Percentiles rank a stretch among this genome's conserved stretches.
Evolutionary conservation across 1,140 invertebrate species (phyloP).

Genomic region (Telenomus remus): DNA sequence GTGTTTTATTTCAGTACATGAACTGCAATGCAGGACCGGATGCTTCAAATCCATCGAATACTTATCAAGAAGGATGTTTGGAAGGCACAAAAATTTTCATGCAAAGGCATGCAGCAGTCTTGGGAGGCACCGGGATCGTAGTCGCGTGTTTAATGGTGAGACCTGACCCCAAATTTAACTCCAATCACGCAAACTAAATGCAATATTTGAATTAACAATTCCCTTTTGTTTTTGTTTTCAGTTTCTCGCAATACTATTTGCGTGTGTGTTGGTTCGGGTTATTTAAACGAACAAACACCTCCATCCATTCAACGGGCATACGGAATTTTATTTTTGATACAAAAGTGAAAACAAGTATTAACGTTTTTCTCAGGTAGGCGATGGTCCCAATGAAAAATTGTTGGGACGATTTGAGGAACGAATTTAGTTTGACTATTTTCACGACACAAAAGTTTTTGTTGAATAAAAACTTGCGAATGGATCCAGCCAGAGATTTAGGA

Average conservation of each 20-base stretch:
- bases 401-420: no score
- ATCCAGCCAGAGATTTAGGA: no score
- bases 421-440: no score
- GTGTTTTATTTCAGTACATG: slow-evolving; percentile 75
- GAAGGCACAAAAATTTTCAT: slow-evolving; percentile 82
- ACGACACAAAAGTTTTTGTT: no score
- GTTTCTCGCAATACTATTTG: slow-evolving; percentile 84
- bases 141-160: slow-evolving; percentile 88
- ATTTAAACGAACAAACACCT: slow-evolving; percentile 67
- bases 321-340: no score
- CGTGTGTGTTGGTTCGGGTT: slow-evolving; percentile 83
- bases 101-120: slow-evolving; percentile 84
- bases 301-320: neutral
- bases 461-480: no score
- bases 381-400: no score
- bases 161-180: neutral
- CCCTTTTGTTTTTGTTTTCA: slow-evolving; percentile 71
- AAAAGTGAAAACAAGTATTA: no score
- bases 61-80: slow-evolving; percentile 84
- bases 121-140: slow-evolving; percentile 87
- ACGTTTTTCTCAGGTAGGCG: no score
- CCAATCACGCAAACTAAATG: neutral
- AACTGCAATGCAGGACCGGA: slow-evolving; percentile 78
- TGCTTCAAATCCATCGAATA: slow-evolving; percentile 76
- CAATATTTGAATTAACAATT: neutral